Conservation (phyloP, 92 coral and sea anemone species). For the Epizoanthus ramosus region DNA sequence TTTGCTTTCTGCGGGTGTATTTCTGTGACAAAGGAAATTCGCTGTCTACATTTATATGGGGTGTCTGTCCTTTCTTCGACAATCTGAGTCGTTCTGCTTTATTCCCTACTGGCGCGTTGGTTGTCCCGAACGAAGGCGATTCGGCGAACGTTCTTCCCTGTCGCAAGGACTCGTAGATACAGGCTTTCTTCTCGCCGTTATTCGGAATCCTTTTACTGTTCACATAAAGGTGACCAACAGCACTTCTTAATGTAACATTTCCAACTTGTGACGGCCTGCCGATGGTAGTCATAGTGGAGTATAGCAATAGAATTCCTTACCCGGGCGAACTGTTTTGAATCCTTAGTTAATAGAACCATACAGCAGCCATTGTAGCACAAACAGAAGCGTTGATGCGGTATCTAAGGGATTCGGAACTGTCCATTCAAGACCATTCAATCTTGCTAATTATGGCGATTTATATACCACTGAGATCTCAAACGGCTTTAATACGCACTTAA, state of each 20-base stretch:
- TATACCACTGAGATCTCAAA: neutral
- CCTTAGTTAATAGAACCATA: neutral
- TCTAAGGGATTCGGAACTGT: too few relatives aligned
- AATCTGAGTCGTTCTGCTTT: neutral
- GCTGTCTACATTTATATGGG: neutral
- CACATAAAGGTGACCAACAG: neutral
- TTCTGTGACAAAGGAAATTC: neutral
- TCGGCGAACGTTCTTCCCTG: neutral
- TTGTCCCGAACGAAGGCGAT: neutral
- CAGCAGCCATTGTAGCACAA: neutral
- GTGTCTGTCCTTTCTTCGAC: neutral
- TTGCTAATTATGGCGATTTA: too few relatives aligned
- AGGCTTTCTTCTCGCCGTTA: neutral
- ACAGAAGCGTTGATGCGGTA: too few relatives aligned
- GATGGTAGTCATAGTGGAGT: neutral
- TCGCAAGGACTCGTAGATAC: neutral
- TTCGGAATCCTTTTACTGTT: too few relatives aligned
- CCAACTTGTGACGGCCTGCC: neutral
- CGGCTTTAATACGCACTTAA: neutral
- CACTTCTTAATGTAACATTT: neutral
- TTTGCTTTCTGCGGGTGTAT: neutral
- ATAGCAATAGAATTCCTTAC: too few relatives aligned
- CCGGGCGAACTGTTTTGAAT: neutral
- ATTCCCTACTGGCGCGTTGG: neutral
- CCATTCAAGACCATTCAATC: too few relatives aligned